Conservation (phyloP, 2,113 vertebrate species). For the Pungitius pungitius region DNA sequence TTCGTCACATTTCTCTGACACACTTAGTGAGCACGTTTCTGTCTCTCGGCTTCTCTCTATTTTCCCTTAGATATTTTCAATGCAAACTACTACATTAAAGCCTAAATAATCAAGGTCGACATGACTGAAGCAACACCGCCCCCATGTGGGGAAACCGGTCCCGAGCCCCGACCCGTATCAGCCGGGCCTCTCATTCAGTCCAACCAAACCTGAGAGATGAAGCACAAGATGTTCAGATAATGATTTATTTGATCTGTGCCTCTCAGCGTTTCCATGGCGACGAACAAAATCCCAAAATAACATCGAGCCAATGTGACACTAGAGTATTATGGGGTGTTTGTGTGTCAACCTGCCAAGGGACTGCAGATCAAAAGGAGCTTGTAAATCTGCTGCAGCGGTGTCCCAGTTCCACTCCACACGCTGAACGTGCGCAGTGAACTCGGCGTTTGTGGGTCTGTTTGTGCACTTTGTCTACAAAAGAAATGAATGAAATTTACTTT, state of each 20-base stretch:
- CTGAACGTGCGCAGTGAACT: not conserved
- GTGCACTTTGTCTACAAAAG: not conserved
- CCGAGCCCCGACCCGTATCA: too few relatives aligned
- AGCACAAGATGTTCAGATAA: constrained; percentile 13
- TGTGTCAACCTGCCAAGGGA: constrained; percentile 5
- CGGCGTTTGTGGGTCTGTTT: not conserved
- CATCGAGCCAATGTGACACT: not conserved
- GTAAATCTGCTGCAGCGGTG: not conserved
- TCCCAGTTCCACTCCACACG: not conserved
- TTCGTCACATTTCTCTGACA: not conserved
- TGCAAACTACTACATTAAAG: constrained; percentile 10
- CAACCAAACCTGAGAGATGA: constrained; percentile 11
- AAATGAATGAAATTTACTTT: not conserved
- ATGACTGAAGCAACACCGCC: constrained; percentile 54
- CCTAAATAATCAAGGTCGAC: constrained; percentile 41
- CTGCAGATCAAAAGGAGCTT: constrained; percentile 12
- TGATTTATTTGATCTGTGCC: constrained; percentile 25
- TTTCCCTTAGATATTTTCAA: constrained; percentile 38
- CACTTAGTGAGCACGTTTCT: not conserved
- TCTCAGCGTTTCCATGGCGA: constrained; percentile 25
- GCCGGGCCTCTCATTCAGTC: not conserved
- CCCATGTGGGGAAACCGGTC: constrained; percentile 46
- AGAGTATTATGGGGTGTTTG: not conserved
- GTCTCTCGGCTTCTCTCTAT: not conserved
- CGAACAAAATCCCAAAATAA: constrained; percentile 23